Conservation (phyloP, 2,113 vertebrate genomes). For the Gambusia holbrooki region DNA sequence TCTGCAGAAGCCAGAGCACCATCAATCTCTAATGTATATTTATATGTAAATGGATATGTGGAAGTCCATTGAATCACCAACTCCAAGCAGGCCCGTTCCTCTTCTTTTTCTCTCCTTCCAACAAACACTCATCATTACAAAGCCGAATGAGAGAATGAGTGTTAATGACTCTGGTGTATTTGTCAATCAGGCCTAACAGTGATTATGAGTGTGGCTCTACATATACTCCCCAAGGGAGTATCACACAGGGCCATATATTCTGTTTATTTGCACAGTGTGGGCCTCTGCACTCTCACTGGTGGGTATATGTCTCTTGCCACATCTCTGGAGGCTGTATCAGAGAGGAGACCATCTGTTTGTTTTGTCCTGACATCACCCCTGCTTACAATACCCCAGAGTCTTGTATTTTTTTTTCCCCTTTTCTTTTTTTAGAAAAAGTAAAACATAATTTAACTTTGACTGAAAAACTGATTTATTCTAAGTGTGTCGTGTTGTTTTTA, state of each 20-base stretch:
- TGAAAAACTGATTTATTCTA: no score
- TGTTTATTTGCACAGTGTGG: conserved; percentile 57
- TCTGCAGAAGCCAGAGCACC: background rate
- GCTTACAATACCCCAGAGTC: conserved; percentile 39
- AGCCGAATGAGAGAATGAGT: conserved; percentile 35
- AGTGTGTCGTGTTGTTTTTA: background rate
- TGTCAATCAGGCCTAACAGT: conserved; percentile 59
- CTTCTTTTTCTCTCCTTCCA: conserved; percentile 22
- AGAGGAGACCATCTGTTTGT: conserved; percentile 70
- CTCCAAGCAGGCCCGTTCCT: conserved; percentile 16
- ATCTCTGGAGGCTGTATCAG: conserved; percentile 52
- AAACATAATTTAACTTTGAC: no score
- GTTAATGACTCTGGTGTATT: conserved; percentile 43
- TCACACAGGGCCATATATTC: conserved; percentile 50
- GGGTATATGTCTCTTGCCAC: conserved; percentile 63
- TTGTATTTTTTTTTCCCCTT: background rate
- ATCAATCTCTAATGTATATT: background rate
- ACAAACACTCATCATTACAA: conserved; percentile 29
- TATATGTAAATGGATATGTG: background rate
- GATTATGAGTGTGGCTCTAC: conserved; percentile 52
- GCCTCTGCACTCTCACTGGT: conserved; percentile 46
- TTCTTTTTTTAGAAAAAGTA: background rate
- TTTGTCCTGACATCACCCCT: conserved; percentile 62
- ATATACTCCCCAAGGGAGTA: conserved; percentile 58
- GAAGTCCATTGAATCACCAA: background rate